Evolutionary conservation across 2,888 invertebrate species (phyloP).

Genomic region (Hofmannophila pseudospretella): DNA sequence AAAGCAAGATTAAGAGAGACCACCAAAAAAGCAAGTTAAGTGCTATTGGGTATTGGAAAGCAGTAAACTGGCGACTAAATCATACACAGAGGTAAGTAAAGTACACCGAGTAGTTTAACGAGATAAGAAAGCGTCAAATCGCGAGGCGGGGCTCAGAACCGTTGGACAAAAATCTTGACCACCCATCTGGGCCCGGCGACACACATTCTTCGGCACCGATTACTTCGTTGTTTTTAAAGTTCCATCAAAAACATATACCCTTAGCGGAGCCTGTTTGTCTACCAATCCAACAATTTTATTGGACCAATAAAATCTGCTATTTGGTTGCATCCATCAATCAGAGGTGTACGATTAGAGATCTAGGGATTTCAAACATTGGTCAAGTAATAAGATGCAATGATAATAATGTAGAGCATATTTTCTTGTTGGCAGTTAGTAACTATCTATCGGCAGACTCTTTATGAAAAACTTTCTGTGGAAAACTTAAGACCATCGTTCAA

Average conservation of each 20-base stretch:
- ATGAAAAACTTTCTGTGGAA: too few relatives aligned
- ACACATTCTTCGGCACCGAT: conserved; percentile 24
- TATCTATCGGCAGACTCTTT: too few relatives aligned
- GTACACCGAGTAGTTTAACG: conserved; percentile 32
- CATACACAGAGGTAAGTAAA: conserved; percentile 32
- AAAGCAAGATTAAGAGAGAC: background rate
- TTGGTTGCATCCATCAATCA: too few relatives aligned
- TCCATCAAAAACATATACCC: background rate
- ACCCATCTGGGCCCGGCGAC: conserved; percentile 26
- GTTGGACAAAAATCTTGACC: conserved; percentile 26
- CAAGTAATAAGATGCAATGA: too few relatives aligned
- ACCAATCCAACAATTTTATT: too few relatives aligned
- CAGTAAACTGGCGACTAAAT: conserved; percentile 24
- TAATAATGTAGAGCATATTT: too few relatives aligned
- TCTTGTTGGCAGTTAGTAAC: too few relatives aligned
- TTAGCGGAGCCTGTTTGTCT: background rate
- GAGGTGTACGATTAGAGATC: too few relatives aligned
- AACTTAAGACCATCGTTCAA: too few relatives aligned
- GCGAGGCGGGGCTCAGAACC: conserved; percentile 27
- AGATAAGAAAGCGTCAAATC: conserved; percentile 47
- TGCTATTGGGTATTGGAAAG: conserved; percentile 9
- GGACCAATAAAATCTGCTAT: too few relatives aligned
- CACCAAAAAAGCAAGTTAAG: conserved; percentile 1
- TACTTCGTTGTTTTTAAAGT: too few relatives aligned
- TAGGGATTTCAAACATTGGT: too few relatives aligned